Evolutionary conservation across 2,113 vertebrate species (phyloP).

Genomic region (Eupsittula cactorum): DNA sequence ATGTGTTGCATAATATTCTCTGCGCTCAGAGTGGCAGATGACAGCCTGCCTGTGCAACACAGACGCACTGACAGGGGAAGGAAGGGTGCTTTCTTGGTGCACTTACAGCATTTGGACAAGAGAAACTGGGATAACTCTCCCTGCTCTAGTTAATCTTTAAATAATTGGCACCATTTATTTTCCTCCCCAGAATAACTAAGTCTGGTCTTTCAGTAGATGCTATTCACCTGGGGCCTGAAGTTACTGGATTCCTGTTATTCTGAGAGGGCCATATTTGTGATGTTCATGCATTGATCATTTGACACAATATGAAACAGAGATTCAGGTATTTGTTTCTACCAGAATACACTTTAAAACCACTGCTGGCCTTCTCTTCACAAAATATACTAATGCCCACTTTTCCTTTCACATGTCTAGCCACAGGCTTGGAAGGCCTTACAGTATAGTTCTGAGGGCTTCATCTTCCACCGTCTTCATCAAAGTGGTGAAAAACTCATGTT

Average conservation of each 20-base stretch:
- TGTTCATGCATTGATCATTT: neutral
- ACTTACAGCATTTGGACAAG: neutral
- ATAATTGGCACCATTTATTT: neutral
- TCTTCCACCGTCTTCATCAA: neutral
- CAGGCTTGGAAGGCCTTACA: neutral
- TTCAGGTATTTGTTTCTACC: neutral
- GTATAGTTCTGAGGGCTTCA: neutral
- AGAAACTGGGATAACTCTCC: neutral
- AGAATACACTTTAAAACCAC: neutral
- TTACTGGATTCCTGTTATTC: neutral
- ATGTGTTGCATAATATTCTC: neutral
- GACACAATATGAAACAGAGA: neutral
- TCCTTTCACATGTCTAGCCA: neutral
- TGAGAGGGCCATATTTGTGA: neutral
- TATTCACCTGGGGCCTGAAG: neutral
- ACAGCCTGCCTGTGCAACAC: neutral
- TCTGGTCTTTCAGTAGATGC: neutral
- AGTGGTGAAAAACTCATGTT: neutral
- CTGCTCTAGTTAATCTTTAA: neutral
- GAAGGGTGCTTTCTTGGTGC: neutral
- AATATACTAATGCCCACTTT: neutral
- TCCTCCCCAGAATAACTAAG: neutral
- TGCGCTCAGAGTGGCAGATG: neutral
- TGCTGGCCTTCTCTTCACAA: neutral
- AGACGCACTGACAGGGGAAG: neutral